phyloP scores from a whole-genome alignment of 2,888 invertebrate species.

The Gymnosoma rotundatum region DNA sequence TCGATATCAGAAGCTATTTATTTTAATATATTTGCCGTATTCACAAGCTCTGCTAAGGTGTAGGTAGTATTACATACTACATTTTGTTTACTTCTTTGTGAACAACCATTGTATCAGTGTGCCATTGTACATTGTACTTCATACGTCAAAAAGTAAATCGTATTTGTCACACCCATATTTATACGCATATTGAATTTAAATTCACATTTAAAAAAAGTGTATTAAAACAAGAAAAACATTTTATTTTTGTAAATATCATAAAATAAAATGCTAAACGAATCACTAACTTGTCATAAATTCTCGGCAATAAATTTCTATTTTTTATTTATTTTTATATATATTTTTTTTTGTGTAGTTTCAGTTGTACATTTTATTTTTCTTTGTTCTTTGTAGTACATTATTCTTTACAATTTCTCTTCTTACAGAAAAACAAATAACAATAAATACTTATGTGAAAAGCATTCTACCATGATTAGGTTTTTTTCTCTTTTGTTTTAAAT shows the following conservation, averaged over 20 bases:
- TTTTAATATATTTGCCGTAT: too few relatives aligned
- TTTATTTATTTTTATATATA: too few relatives aligned
- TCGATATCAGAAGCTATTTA: too few relatives aligned
- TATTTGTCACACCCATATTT: not conserved
- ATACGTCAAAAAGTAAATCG: too few relatives aligned
- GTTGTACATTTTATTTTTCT: constrained; percentile 52
- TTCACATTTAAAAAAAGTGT: not conserved
- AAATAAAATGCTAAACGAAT: constrained; percentile 42
- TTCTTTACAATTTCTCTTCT: constrained; percentile 23
- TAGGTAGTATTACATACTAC: too few relatives aligned
- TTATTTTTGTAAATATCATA: not conserved
- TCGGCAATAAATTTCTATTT: constrained; percentile 79
- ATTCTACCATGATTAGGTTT: constrained; percentile 57
- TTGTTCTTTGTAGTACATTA: constrained; percentile 52
- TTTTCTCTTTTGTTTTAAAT: constrained; percentile 25
- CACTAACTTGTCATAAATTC: constrained; percentile 78
- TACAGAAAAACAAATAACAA: constrained; percentile 42
- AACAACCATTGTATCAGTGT: too few relatives aligned
- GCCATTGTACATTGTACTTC: too few relatives aligned
- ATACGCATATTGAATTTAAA: not conserved
- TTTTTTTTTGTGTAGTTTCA: constrained; percentile 71
- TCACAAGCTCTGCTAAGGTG: too few relatives aligned
- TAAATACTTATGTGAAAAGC: constrained; percentile 28
- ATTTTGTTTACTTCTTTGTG: too few relatives aligned
- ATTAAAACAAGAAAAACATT: too few relatives aligned